Conservation (phyloP, 2,888 invertebrate species). For the Barypeithes pellucidus region DNA sequence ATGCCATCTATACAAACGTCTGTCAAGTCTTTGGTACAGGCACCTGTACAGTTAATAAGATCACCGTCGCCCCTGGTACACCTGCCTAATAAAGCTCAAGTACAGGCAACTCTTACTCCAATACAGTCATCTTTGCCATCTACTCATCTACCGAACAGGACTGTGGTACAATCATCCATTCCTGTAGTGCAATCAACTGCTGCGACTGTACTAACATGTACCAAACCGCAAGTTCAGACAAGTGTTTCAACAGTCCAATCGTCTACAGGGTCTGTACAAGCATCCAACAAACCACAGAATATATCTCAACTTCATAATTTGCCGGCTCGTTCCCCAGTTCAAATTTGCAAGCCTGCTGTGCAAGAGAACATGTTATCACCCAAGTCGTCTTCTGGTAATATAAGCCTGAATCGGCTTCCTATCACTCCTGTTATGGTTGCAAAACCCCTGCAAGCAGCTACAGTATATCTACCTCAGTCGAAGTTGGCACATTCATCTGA, state of each 20-base stretch:
- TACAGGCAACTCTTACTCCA: neutral
- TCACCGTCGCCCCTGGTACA: constrained; percentile 7
- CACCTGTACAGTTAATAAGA: neutral
- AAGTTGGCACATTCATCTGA: constrained; percentile 64
- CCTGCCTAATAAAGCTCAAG: neutral
- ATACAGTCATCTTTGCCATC: neutral
- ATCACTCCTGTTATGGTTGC: constrained; percentile 76
- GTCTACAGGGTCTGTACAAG: constrained; percentile 40
- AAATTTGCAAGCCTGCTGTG: constrained; percentile 57
- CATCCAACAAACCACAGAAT: constrained; percentile 54
- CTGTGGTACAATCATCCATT: neutral
- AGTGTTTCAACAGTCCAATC: constrained; percentile 3
- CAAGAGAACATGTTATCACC: constrained; percentile 56
- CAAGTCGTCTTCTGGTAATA: constrained; percentile 49
- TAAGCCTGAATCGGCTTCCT: constrained; percentile 73
- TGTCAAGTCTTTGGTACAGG: neutral
- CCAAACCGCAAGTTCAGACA: constrained; percentile 1
- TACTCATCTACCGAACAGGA: neutral
- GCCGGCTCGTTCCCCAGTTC: constrained; percentile 61
- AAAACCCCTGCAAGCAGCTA: constrained; percentile 74
- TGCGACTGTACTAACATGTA: constrained; percentile 7
- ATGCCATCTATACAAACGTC: constrained; percentile 9
- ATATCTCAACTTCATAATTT: constrained; percentile 61
- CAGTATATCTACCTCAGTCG: constrained; percentile 68
- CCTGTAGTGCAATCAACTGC: neutral